A percentile compares a stretch with the other conserved stretches of the same genome.
Conservation (phyloP, 2,797 vertebrate genomes). For the Nyctibius grandis region DNA sequence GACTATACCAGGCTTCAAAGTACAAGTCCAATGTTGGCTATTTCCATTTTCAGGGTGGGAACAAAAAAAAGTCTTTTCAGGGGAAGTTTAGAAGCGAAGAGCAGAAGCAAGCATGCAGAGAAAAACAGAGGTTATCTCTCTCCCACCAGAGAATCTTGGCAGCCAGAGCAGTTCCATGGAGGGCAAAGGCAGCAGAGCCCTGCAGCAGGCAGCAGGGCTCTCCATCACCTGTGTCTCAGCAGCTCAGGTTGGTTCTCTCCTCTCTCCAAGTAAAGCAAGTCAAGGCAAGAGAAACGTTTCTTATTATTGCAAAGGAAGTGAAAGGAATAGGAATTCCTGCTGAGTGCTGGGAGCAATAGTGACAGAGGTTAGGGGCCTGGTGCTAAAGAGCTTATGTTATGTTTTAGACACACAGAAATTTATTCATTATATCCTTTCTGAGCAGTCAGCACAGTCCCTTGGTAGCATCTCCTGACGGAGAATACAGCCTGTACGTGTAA, state of each 20-base stretch:
- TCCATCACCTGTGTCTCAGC: background rate
- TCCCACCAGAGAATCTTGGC: fast-evolving
- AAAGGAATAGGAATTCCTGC: background rate
- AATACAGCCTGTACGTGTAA: background rate
- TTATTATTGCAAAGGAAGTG: background rate
- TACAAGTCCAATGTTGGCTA: background rate
- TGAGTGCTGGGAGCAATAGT: background rate
- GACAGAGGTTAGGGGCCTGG: too few relatives aligned
- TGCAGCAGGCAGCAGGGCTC: background rate
- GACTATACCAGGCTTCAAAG: background rate
- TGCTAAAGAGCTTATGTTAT: background rate
- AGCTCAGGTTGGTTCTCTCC: background rate
- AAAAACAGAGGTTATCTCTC: background rate
- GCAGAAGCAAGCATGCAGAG: background rate
- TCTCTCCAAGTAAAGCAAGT: background rate
- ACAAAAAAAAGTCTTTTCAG: background rate
- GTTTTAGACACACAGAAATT: background rate
- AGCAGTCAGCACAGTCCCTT: background rate
- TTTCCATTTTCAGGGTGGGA: background rate
- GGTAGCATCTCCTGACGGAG: background rate
- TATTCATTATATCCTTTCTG: background rate
- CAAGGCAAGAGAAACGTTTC: background rate
- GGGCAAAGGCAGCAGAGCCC: background rate
- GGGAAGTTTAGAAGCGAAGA: background rate
- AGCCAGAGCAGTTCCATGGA: fast-evolving